Percentiles rank a stretch among this genome's conserved stretches.
phyloP scores from a whole-genome alignment of 2,797 vertebrate species.

The Urocyon cinereoargenteus region DNA sequence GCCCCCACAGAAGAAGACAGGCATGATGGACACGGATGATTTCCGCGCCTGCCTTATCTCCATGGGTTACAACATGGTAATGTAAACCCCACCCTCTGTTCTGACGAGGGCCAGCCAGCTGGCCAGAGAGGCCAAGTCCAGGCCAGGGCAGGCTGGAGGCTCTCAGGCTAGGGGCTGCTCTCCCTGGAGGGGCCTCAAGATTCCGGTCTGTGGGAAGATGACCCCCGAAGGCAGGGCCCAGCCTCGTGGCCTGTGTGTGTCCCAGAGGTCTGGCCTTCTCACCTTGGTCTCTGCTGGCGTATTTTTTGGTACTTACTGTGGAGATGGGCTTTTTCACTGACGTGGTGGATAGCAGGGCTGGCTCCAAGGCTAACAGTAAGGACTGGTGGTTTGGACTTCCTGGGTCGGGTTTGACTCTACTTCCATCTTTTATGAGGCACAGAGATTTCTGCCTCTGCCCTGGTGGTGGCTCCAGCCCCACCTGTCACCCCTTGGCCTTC shows the following conservation, averaged over 20 bases:
- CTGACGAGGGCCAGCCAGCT: conserved; percentile 42
- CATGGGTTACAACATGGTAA: conserved; percentile 99
- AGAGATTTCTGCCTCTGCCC: background rate
- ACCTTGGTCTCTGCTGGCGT: background rate
- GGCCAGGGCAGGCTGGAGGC: background rate
- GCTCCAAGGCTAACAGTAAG: background rate
- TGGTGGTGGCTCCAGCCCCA: background rate
- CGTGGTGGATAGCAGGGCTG: rapidly evolving
- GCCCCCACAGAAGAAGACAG: conserved; percentile 97
- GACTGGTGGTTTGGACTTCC: background rate
- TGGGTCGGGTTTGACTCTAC: background rate
- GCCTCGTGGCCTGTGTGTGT: background rate
- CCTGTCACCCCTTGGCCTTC: background rate
- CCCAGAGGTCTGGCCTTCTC: background rate
- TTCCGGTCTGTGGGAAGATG: background rate
- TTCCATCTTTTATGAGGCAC: background rate
- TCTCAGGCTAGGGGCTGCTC: background rate
- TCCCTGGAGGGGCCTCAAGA: background rate
- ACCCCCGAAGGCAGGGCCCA: background rate
- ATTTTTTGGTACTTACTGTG: background rate
- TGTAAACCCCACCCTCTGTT: conserved; percentile 86
- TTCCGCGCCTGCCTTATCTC: conserved; percentile 99
- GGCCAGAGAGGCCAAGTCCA: conserved; percentile 24
- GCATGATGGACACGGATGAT: conserved; percentile 99
- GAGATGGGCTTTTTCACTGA: background rate